These are phyloP conservation scores for Drosophila atroscutellata DNA, from an alignment of 2,888 invertebrate species.

Conservation along the genomic window DNA sequence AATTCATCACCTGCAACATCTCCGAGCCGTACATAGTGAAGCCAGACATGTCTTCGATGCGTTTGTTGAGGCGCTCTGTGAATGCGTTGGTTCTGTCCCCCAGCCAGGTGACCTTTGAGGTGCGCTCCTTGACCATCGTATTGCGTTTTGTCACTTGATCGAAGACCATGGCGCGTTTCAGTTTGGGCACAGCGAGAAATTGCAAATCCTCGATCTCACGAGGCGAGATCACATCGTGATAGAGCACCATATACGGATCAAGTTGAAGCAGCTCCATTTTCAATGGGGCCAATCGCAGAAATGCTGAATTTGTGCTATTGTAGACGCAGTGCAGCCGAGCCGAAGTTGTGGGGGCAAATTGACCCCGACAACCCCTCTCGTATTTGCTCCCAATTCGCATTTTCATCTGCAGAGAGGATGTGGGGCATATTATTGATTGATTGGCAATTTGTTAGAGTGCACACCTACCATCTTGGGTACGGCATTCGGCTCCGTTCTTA, in stretches of 20 bases:
- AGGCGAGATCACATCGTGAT: conserved; percentile 75
- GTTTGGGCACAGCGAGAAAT: conserved; percentile 58
- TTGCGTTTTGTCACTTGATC: conserved; percentile 21
- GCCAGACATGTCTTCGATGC: conserved; percentile 81
- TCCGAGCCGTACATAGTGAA: conserved; percentile 75
- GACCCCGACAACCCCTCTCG: conserved; percentile 77
- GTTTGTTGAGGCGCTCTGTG: conserved; percentile 61
- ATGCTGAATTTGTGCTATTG: conserved; percentile 75
- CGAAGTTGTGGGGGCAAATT: conserved; percentile 39
- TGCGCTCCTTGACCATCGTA: conserved; percentile 62
- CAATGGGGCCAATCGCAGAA: conserved; percentile 77
- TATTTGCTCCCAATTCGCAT: conserved; percentile 7
- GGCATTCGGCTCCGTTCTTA: conserved; percentile 47
- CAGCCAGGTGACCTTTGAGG: conserved; percentile 82
- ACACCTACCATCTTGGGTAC: conserved; percentile 34
- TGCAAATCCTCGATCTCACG: conserved; percentile 74
- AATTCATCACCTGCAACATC: conserved; percentile 82
- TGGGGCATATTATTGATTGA: not conserved
- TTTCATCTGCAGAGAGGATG: conserved; percentile 8
- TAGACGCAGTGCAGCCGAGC: conserved; percentile 71
- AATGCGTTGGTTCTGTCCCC: conserved; percentile 52
- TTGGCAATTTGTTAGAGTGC: conserved; percentile 3
- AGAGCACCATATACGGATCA: conserved; percentile 81
- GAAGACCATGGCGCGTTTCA: conserved; percentile 78
- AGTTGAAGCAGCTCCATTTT: conserved; percentile 79